Base-by-base conservation (phyloP, 2,797 vertebrate species). In the Onychomys torridus region DNA sequence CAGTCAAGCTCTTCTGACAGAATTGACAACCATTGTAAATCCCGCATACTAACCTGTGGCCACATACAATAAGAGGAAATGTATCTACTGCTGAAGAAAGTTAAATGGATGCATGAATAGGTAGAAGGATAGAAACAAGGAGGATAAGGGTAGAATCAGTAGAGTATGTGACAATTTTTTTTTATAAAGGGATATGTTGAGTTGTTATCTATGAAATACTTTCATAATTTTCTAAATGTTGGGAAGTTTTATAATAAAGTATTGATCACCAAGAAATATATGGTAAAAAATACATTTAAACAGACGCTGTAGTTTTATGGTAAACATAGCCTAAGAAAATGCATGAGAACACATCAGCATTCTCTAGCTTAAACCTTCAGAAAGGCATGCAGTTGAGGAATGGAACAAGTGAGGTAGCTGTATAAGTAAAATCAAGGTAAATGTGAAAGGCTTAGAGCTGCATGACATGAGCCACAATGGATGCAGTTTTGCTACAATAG, bases 331-430 rank as follows among this genome's bases (percentile, higher is more conserved):
- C 46, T 83, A 59, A 17, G 1, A 5, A 77, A 13, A 71, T 73
- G 17, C 12, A 1, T 0, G n/a, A 52, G 3, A 29, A 23, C 5
- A 61, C 1, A 3, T 13, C 0, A 73, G 25, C 2, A 7, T 10
- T 9, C 10, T 11, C 34, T 46, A 3, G 14, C 21, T 32, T 34
- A 13, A 37, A 32, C 10, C 4, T 13, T 65, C 5, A 34, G 49
- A 69, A 13, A 11, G 34, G 4, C 3, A 5, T 19, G 12, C 63
- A 52, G 34, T 5, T 1, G 27, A 40, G 40, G 25, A 73, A 29
- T 40, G 2, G 19, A 11, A 76, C n/a, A n/a, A 49, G 11, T 37
- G 67, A 34, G 2, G 1, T 81, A 16, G 34, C 2, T 79, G 37
- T 59, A 52, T 69, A 23, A 65, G 4, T 27, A 4, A 1, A 65